phyloP scores from a whole-genome alignment of 92 coral and sea anemone genomes.

The Bergia puertoricense region DNA sequence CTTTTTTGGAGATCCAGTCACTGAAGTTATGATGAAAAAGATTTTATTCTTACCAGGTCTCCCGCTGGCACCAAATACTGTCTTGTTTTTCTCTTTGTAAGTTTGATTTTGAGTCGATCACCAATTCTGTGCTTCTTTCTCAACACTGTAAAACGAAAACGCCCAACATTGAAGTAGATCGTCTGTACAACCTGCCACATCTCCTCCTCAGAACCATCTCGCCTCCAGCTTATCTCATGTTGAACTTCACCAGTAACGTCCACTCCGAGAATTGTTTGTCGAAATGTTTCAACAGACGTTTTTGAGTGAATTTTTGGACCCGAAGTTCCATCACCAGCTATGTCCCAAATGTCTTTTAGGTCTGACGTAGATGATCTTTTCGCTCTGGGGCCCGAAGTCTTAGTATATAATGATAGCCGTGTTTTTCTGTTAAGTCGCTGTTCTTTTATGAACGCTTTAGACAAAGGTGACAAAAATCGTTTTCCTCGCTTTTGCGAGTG shows the following conservation, averaged over 20 bases:
- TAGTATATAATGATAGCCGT: too few species aligned
- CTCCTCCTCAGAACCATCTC: neutral
- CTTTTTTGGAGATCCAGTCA: neutral
- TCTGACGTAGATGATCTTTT: slow-evolving; percentile 10
- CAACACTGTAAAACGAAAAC: slow-evolving; percentile 30
- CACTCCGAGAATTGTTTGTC: slow-evolving; percentile 11
- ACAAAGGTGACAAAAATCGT: neutral
- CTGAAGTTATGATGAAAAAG: neutral
- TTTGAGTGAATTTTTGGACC: slow-evolving; percentile 13
- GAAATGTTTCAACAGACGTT: slow-evolving; percentile 12
- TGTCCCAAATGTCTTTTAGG: slow-evolving; percentile 30
- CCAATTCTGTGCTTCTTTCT: slow-evolving; percentile 13
- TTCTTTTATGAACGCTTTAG: neutral
- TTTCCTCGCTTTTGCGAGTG: neutral
- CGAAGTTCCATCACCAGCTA: slow-evolving; percentile 2
- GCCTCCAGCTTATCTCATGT: neutral
- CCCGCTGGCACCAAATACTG: slow-evolving; percentile 30
- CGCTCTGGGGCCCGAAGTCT: neutral
- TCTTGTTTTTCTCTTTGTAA: neutral
- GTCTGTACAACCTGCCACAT: slow-evolving; percentile 24
- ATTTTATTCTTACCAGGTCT: slow-evolving; percentile 11
- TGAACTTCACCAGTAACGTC: neutral
- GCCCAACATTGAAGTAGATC: slow-evolving; percentile 27
- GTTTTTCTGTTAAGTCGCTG: neutral
- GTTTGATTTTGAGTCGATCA: neutral